phyloP scores from a whole-genome alignment of 2,888 invertebrate species.

The Pyrochroa serraticornis region DNA sequence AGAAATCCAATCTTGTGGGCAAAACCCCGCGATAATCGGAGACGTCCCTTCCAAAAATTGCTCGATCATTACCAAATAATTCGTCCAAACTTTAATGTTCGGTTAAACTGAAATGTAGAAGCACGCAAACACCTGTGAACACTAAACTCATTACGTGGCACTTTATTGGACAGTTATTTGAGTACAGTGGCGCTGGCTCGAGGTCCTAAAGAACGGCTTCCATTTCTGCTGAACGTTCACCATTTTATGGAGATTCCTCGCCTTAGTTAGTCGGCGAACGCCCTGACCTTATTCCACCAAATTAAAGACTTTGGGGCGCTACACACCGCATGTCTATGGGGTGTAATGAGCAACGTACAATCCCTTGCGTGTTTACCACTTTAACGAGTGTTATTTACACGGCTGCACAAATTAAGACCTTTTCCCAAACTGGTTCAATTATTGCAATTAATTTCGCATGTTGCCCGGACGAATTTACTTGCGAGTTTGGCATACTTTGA shows the following conservation, averaged over 20 bases:
- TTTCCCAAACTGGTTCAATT: conserved; percentile 13
- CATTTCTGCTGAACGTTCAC: conserved; percentile 34
- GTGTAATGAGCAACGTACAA: conserved; percentile 19
- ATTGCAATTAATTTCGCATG: conserved; percentile 8
- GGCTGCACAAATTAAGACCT: conserved; percentile 1
- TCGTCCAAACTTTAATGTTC: conserved; percentile 10
- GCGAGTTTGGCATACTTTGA: conserved; percentile 6
- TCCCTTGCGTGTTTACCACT: conserved; percentile 10
- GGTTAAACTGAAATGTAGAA: conserved; percentile 44
- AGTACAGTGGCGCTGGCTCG: conserved; percentile 23
- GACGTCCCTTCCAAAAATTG: neutral
- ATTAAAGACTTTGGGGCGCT: conserved; percentile 31
- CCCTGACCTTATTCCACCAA: conserved; percentile 25
- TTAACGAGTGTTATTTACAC: conserved; percentile 6
- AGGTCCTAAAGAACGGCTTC: conserved; percentile 32
- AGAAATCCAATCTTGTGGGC: neutral
- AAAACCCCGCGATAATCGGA: neutral
- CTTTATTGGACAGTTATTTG: conserved; percentile 50
- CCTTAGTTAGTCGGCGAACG: conserved; percentile 22
- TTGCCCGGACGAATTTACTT: no score
- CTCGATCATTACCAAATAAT: conserved; percentile 6
- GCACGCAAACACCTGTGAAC: conserved; percentile 49
- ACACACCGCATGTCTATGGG: conserved; percentile 18
- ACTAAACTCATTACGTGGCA: conserved; percentile 45
- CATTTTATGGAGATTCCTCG: conserved; percentile 43